phyloP scores from a whole-genome alignment of 2,797 vertebrate species.

The Helostoma temminkii region DNA sequence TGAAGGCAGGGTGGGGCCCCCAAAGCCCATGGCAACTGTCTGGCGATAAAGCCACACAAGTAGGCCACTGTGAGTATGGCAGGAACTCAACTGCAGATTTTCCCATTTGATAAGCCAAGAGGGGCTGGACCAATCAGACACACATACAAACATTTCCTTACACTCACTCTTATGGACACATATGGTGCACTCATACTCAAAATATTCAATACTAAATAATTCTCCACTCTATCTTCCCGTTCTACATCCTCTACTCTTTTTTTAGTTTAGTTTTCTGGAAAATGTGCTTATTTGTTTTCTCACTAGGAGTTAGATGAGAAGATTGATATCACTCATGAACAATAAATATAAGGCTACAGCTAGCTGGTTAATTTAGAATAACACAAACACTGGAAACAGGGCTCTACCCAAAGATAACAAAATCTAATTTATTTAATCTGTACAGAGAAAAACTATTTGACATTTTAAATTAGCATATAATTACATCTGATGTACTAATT shows the following conservation, averaged over 20 bases:
- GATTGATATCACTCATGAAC: too few relatives aligned
- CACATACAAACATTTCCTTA: conserved; percentile 4
- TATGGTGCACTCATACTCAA: conserved; percentile 15
- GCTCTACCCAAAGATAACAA: too few relatives aligned
- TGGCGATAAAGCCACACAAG: conserved; percentile 75
- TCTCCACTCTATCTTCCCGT: conserved; percentile 37
- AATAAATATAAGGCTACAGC: too few relatives aligned
- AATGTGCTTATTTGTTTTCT: background rate
- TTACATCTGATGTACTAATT: too few relatives aligned
- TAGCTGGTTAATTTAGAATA: too few relatives aligned
- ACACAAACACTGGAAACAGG: too few relatives aligned
- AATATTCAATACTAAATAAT: conserved; percentile 21
- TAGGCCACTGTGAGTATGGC: conserved; percentile 61
- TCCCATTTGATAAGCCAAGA: conserved; percentile 80
- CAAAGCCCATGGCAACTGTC: conserved; percentile 32
- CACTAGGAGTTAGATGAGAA: too few relatives aligned
- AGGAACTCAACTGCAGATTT: conserved; percentile 78
- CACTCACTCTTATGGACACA: conserved; percentile 19
- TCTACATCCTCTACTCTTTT: conserved; percentile 20
- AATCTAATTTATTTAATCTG: too few relatives aligned
- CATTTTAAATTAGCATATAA: too few relatives aligned
- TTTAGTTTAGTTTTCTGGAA: too few relatives aligned
- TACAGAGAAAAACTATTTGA: too few relatives aligned
- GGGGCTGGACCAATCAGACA: conserved; percentile 54
- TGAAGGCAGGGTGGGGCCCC: conserved; percentile 61